Percentiles rank a stretch among this genome's conserved stretches.
Conservation (phyloP, 2,888 invertebrate genomes). For the Hecatera dysodea region DNA sequence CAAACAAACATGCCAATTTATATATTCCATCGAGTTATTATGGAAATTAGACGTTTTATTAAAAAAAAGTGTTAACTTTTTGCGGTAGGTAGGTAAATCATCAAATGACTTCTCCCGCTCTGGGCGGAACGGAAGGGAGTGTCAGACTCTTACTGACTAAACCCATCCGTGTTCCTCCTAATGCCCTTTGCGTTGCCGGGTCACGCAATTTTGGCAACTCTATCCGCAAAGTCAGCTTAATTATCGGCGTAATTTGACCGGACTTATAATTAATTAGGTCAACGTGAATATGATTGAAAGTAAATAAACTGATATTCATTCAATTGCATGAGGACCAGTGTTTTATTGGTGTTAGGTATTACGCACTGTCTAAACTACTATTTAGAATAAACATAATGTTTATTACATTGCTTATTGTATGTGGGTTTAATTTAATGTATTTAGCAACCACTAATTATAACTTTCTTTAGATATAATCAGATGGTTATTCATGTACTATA, state of each 20-base stretch:
- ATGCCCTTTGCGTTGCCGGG: no score
- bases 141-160: no score
- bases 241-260: not conserved
- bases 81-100: no score
- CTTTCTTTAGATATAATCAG: not conserved
- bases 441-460: not conserved
- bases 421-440: not conserved
- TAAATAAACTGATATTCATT: constrained; percentile 8
- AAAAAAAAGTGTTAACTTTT: no score
- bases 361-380: not conserved
- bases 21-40: no score
- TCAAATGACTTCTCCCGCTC: no score
- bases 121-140: no score
- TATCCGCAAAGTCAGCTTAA: no score
- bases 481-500: not conserved
- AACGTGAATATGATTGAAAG: not conserved
- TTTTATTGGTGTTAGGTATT: not conserved
- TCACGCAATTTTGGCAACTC: no score
- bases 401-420: not conserved
- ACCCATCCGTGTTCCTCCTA: no score
- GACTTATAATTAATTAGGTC: constrained; percentile 2
- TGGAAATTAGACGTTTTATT: no score
- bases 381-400: not conserved
- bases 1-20: no score
- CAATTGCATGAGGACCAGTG: not conserved